Evolutionary conservation across 2,888 invertebrate species (phyloP), one percentile per base, ranked within the genome.

Genomic region (Drymonia ruficornis): DNA sequence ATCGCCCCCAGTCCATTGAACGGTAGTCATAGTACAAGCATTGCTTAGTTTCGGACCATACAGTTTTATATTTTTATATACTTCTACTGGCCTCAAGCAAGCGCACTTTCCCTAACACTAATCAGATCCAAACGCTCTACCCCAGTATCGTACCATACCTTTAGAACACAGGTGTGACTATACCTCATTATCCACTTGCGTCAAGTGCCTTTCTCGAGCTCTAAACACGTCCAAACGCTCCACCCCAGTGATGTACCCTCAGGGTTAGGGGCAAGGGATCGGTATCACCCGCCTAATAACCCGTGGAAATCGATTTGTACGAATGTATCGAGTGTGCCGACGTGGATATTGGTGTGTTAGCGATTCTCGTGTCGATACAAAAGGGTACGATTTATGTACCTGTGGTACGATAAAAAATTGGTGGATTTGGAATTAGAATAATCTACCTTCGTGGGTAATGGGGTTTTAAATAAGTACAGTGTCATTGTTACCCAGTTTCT

Each of bases 251-350:
- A 19, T 19, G 2, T 19, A 43, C 48, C 54, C 53, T 54, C 1
- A 48, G 49, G 54, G 54, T 12, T 43, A 7, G 43, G 36, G 46
- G 44, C 40, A 40, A 43, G 12, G 43, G 44, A 36, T 18, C 23
- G 34, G 49, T 55, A 60, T 63, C 56, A 54, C 58, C 55, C 55
- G 45, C 55, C 19, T 43, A 43, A 43, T 59, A 51, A 50, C 40
- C 46, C 40, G 18, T 43, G 43, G 19, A 19, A 43, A 53, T 16
- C 53, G 34, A 68, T 63, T 61, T 36, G 49, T 54, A 56, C 53
- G 57, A 56, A 59, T 55, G 57, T 61, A 65, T 65, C 49, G 54
- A 65, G 58, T 57, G 49, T 52, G 52, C 46, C 12, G n/a, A 49
- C 15, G 18, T 13, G 49, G 59, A 58, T 60, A 57, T 58, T 52